These are phyloP conservation scores for Tokudaia muenninki DNA, from an alignment of 2,797 vertebrate species.

Conservation along the genomic window DNA sequence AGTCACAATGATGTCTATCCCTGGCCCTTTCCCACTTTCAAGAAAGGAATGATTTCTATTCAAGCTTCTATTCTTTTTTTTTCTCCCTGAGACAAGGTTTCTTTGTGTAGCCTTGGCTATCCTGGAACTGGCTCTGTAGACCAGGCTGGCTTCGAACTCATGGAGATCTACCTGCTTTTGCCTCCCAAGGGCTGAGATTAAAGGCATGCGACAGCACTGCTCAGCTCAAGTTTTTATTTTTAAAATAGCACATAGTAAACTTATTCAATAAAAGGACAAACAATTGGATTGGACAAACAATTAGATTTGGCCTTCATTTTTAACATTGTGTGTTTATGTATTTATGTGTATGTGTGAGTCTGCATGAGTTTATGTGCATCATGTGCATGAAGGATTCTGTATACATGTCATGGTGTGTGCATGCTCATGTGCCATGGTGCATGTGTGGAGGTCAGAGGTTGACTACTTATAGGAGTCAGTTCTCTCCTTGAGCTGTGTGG, in stretches of 20 bases:
- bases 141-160: not conserved
- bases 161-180: not conserved
- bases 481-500: not conserved
- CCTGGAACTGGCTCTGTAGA: not conserved
- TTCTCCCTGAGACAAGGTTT: not conserved
- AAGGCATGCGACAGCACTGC: not conserved
- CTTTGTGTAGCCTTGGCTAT: not conserved
- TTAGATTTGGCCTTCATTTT: not conserved
- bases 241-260: not conserved
- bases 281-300: not conserved
- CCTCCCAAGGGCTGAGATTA: not conserved
- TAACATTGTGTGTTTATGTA: not conserved
- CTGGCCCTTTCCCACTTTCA: not conserved
- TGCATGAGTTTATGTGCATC: not conserved
- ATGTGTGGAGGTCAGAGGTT: not conserved
- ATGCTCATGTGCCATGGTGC: no score
- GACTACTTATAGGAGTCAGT: not conserved
- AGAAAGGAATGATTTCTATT: not conserved
- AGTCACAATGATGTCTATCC: slow-evolving; percentile 13
- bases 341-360: not conserved
- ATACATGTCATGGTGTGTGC: not conserved
- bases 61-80: not conserved
- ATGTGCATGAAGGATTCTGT: not conserved
- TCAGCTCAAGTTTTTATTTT: not conserved
- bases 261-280: not conserved